Evolutionary conservation across 2,113 vertebrate genomes (phyloP).

Genomic region (Chaetodon trifascialis): DNA sequence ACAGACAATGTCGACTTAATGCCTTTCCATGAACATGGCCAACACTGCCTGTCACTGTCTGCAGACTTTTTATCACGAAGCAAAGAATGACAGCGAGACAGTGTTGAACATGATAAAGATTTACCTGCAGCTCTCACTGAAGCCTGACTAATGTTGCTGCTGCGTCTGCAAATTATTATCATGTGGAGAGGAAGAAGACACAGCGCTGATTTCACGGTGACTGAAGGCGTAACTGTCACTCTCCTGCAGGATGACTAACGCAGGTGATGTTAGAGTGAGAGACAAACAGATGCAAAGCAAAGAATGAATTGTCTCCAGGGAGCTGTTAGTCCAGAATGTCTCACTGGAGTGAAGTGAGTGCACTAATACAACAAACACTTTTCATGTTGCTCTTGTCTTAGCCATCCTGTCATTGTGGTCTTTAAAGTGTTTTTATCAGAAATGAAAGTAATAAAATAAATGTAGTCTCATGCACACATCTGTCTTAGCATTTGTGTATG

Average conservation of each 20-base stretch:
- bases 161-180: background rate
- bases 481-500: background rate
- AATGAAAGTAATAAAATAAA: background rate
- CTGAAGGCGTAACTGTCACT: background rate
- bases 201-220: conserved; percentile 8
- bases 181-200: background rate
- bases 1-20: conserved; percentile 38
- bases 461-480: background rate
- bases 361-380: background rate
- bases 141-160: conserved; percentile 1
- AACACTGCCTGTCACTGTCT: conserved; percentile 5
- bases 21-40: conserved; percentile 13
- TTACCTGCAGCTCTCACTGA: background rate
- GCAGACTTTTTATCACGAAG: background rate
- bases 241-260: background rate
- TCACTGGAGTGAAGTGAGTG: background rate
- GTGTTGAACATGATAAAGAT: background rate
- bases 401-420: background rate
- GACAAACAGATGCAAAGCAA: background rate
- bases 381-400: background rate
- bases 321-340: background rate
- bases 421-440: background rate
- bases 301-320: background rate
- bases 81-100: background rate
- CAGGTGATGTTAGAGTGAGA: background rate